phyloP scores from a whole-genome alignment of 2,888 invertebrate genomes.

The Crematogaster levior region DNA sequence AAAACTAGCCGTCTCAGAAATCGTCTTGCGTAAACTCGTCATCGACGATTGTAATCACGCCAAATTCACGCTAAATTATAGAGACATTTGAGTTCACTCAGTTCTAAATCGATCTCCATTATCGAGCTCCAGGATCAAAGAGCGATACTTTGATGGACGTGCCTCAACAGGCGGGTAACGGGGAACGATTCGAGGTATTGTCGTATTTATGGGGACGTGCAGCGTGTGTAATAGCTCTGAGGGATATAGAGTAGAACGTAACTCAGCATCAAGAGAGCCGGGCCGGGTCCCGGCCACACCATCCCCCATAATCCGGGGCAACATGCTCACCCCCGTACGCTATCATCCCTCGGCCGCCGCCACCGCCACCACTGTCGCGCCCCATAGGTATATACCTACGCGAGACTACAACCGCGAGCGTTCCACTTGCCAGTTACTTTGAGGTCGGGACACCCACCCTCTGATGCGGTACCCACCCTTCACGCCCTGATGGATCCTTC shows the following conservation, averaged over 20 bases:
- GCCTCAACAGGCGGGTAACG: slow-evolving; percentile 52
- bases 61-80: not conserved
- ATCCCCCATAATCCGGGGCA: slow-evolving; percentile 83
- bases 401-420: slow-evolving; percentile 69
- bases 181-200: slow-evolving; percentile 52
- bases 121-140: slow-evolving; percentile 38
- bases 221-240: slow-evolving; percentile 80
- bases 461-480: slow-evolving; percentile 40
- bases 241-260: slow-evolving; percentile 84
- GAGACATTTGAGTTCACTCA: not conserved
- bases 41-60: not conserved
- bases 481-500: slow-evolving; percentile 30
- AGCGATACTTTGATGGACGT: slow-evolving; percentile 59
- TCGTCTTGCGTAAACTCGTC: not conserved
- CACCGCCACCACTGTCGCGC: slow-evolving; percentile 50
- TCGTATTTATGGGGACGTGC: slow-evolving; percentile 78
- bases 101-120: slow-evolving; percentile 13
- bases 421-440: slow-evolving; percentile 83
- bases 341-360: slow-evolving; percentile 24
- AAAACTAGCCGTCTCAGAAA: not conserved
- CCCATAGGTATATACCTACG: slow-evolving; percentile 70
- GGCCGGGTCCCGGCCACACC: slow-evolving; percentile 51
- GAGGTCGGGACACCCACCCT: slow-evolving; percentile 75
- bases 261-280: slow-evolving; percentile 83
- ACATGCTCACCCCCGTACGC: slow-evolving; percentile 75